Evolutionary conservation across 2,113 vertebrate genomes (phyloP), one percentile per base, ranked within the genome.

Genomic region (Anas platyrhynchos): DNA sequence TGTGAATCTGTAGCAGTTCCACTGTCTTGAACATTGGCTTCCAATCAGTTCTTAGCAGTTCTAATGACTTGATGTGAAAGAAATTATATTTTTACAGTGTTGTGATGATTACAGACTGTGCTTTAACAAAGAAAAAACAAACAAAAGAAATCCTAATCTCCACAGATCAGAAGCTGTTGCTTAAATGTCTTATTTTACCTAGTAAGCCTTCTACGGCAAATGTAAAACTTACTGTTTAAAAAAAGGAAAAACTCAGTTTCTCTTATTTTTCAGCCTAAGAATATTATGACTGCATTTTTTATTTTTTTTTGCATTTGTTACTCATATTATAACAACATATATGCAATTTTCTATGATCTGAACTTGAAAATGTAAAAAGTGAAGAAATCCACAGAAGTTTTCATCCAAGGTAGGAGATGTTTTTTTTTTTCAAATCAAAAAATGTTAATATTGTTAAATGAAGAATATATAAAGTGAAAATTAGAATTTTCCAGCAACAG

Each of bases 21-120:
- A 83, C 44, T 76, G 25, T 76, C 12, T 5, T 86, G 79, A 90
- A n/a, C 50, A 68, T 8, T 86, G 56, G 16, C 10, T 91, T 63
- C 56, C 52, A 94, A 67, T 90, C 71, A 88, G 44, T 91, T 58
- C 59, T 88, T 94, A 92, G 16, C 34, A 78, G 32, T 61, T 56
- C 3, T 95, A 93, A 96, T 58, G 59, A 88, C 31, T 88, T 34
- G 5, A 41, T 85, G 18, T 10, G 15, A 79, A 88, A 80, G 52
- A 77, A 90, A 78, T 61, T n/a, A 5, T 85, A 52, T 76, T 80
- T 91, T 59, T 95, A 29, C 55, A 34, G 13, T 73, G 4, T 20
- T 90, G 18, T 0, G 1, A 55, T 85, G 21, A 76, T 77, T 91
- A 83, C 23, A 93, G 67, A 83, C 23, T 76, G 31, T 67, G 22